Conservation (phyloP, 1,140 invertebrate species). For the Penaeus chinensis region DNA sequence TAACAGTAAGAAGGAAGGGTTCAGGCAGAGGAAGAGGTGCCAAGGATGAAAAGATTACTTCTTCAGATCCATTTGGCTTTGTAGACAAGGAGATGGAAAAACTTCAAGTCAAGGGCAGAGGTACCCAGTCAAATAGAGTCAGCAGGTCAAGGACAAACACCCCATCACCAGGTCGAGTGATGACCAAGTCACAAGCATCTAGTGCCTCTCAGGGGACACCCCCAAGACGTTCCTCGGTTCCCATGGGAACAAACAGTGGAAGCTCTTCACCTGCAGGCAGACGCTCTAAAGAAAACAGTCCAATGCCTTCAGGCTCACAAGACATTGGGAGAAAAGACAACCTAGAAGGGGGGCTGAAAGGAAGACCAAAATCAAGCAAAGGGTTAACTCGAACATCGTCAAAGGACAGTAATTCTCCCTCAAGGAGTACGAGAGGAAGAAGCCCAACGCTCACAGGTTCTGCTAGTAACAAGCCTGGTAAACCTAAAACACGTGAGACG, state of each 20-base stretch:
- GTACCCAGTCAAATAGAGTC: not conserved
- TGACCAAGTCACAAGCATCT: slow-evolving; percentile 7
- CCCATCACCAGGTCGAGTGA: slow-evolving; percentile 18
- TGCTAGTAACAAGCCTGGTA: not conserved
- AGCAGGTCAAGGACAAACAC: slow-evolving; percentile 31
- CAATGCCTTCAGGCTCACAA: slow-evolving; percentile 11
- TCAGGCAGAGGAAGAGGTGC: not conserved
- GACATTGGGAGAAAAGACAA: not conserved
- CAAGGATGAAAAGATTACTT: slow-evolving; percentile 6
- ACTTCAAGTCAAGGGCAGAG: not conserved
- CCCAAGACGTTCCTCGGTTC: slow-evolving; percentile 22
- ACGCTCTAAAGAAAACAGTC: not conserved
- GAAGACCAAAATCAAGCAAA: slow-evolving; percentile 13
- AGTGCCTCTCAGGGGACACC: slow-evolving; percentile 15
- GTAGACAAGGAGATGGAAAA: slow-evolving; percentile 48
- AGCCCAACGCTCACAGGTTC: slow-evolving; percentile 19
- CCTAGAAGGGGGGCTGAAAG: not conserved
- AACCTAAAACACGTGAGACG: not conserved
- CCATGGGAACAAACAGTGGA: not conserved
- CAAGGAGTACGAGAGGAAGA: slow-evolving; percentile 15
- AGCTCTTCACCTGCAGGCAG: slow-evolving; percentile 5
- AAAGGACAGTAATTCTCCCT: slow-evolving; percentile 24
- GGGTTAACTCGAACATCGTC: slow-evolving; percentile 7
- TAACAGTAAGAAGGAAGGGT: not conserved
- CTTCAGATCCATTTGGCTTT: slow-evolving; percentile 37